phyloP scores from a whole-genome alignment of 1,140 invertebrate genomes.

The Penaeus chinensis region DNA sequence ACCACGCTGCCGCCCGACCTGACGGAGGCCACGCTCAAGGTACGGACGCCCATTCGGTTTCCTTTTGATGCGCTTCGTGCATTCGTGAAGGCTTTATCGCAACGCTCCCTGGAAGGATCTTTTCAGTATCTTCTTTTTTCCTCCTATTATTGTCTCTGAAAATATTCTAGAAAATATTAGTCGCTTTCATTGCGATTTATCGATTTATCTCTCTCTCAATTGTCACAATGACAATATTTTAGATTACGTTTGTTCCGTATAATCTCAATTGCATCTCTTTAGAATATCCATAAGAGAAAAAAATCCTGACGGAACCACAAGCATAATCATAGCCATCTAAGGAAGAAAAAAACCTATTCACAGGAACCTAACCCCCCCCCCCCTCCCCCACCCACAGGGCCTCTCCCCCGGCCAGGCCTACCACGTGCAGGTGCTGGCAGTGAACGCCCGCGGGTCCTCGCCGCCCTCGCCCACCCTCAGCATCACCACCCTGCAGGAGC shows the following conservation, averaged over 20 bases:
- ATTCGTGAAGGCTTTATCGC: no score
- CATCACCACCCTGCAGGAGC: constrained; percentile 63
- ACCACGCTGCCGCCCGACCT: constrained; percentile 44
- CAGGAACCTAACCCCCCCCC: not conserved
- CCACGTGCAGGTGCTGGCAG: constrained; percentile 67
- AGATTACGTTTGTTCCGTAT: no score
- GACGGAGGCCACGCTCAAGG: constrained; percentile 42
- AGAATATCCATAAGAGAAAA: no score
- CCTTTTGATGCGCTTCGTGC: not conserved
- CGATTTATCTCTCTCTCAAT: no score
- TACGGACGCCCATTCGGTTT: not conserved
- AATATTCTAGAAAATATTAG: no score
- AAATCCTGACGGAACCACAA: no score
- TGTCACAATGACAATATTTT: no score
- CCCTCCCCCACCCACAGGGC: constrained; percentile 22
- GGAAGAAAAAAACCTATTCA: not conserved
- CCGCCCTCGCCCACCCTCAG: constrained; percentile 62
- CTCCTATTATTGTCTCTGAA: no score
- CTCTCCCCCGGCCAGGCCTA: constrained; percentile 67
- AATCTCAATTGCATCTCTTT: no score
- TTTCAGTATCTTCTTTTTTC: not conserved
- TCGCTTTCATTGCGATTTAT: no score
- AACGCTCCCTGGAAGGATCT: not conserved
- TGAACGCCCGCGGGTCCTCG: constrained; percentile 68
- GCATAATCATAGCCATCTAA: no score